Percentiles rank a stretch among this genome's conserved stretches.
Conservation (phyloP, 23 tunicate species). For the Trididemnum clinides region DNA sequence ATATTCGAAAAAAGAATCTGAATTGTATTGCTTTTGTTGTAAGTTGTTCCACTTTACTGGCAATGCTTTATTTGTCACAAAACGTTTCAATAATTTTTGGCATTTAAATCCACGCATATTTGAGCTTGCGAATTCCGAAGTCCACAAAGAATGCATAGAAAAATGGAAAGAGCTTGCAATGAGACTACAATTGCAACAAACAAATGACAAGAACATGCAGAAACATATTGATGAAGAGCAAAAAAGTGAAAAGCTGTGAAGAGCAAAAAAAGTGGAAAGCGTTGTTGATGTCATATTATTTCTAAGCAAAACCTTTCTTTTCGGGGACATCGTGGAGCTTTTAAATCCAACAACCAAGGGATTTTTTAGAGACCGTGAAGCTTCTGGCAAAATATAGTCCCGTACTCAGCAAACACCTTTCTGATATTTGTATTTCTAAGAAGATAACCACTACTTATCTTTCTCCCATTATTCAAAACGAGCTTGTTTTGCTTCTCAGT, state of each 20-base stretch:
- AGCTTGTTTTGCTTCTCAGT: constrained; percentile 60
- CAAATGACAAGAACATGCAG: constrained; percentile 57
- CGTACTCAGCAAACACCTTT: constrained; percentile 59
- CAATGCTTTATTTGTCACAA: too few species aligned
- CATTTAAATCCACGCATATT: constrained; percentile 23
- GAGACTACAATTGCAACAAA: constrained; percentile 59
- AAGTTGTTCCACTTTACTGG: constrained; percentile 55
- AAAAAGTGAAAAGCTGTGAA: constrained; percentile 52
- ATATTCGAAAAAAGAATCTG: constrained; percentile 52
- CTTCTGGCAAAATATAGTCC: constrained; percentile 54
- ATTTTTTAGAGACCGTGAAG: constrained; percentile 63
- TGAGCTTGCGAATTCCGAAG: constrained; percentile 43
- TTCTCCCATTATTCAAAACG: constrained; percentile 54
- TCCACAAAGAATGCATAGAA: constrained; percentile 64
- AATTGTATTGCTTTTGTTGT: constrained; percentile 39
- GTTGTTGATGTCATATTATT: constrained; percentile 57
- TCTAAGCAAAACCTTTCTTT: constrained; percentile 54
- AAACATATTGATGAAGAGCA: constrained; percentile 56
- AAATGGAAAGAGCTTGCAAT: constrained; percentile 62
- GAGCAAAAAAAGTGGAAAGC: too few species aligned
- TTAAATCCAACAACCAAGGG: constrained; percentile 51
- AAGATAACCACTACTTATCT: constrained; percentile 54
- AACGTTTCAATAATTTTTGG: too few species aligned
- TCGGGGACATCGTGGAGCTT: constrained; percentile 53
- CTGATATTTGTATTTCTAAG: constrained; percentile 50